A percentile compares a stretch with the other conserved stretches of the same genome.
These are phyloP conservation scores for Aethina tumida DNA, from an alignment of 1,140 invertebrate species.

Conservation along the genomic window DNA sequence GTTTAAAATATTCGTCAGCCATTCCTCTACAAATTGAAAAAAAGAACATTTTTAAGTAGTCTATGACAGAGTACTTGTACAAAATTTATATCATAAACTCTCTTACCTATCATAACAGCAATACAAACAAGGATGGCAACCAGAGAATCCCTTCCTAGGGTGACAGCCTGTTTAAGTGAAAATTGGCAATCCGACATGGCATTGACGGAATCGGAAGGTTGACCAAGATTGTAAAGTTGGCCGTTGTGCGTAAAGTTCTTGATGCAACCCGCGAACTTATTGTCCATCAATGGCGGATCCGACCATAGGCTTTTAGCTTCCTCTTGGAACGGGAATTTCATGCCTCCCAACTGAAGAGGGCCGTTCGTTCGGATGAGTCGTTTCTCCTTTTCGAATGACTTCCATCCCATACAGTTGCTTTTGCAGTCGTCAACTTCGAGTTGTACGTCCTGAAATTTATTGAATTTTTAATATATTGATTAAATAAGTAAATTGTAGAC, in stretches of 20 bases:
- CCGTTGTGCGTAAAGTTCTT: constrained; percentile 74
- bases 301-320: constrained; percentile 42
- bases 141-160: constrained; percentile 69
- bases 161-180: constrained; percentile 58
- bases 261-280: constrained; percentile 75
- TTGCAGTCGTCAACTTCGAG: constrained; percentile 69
- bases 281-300: constrained; percentile 53
- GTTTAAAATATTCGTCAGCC: no score
- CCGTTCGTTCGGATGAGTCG: constrained; percentile 81
- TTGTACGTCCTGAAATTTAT: constrained; percentile 46
- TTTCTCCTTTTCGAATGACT: constrained; percentile 56
- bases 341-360: constrained; percentile 79
- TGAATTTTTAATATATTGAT: neutral
- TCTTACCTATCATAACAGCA: constrained; percentile 61
- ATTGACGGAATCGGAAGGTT: constrained; percentile 56
- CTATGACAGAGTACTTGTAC: no score
- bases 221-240: constrained; percentile 66
- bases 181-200: constrained; percentile 56
- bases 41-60: no score
- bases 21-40: no score
- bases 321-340: constrained; percentile 44
- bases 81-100: constrained; percentile 7
- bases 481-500: constrained; percentile 2
- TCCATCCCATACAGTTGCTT: constrained; percentile 60
- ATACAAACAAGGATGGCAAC: constrained; percentile 76